Base-by-base conservation (phyloP, 2,888 invertebrate genomes). In the Agriopis marginaria region DNA sequence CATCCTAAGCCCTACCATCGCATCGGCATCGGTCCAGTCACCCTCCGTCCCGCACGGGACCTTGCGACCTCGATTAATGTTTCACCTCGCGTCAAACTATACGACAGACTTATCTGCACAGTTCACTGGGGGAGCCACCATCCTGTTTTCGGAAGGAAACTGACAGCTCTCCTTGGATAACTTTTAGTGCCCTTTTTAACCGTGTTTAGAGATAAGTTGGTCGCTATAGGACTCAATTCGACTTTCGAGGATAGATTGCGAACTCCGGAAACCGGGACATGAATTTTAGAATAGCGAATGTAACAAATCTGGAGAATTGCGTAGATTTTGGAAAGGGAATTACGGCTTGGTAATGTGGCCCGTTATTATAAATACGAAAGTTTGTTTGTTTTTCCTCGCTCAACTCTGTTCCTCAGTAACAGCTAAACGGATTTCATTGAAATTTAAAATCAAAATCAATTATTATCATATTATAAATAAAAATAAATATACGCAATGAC, bases 31-130 rank as follows among this genome's bases (percentile, higher is more conserved):
- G 17, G 17, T n/a, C 44, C 53, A 23, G 61, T 44, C 9, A n/a
- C 51, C 50, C 56, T 44, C 55, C 11, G 58, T 11, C 56, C 60
- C 47, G 17, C 47, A n/a, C 61, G 66, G 66, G 61, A 54, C 55
- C 55, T 54, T 47, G 44, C 50, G 51, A 50, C 62, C 69, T 63
- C 58, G 32, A 64, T 66, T 60, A 64, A 69, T 64, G 65, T 69
- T 70, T 66, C 62, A 70, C 66, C 54, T 62, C 66, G 62, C 54
- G 51, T 53, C 70, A 59, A 70, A 65, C 65, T 58, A 58, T 23
- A 17, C 45, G 7, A 45, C 44, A 11, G 4, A 45, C 12, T 17
- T 45, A 45, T 40, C 12, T 55, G 14, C 7, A 58, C 7, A 10
- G 10, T 17, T 56, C 5, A 2, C 9, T 1, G 45, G 9, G 2